These are phyloP conservation scores for Pseudobourletiella spinata DNA, from an alignment of 1,140 invertebrate species.

Conservation along the genomic window DNA sequence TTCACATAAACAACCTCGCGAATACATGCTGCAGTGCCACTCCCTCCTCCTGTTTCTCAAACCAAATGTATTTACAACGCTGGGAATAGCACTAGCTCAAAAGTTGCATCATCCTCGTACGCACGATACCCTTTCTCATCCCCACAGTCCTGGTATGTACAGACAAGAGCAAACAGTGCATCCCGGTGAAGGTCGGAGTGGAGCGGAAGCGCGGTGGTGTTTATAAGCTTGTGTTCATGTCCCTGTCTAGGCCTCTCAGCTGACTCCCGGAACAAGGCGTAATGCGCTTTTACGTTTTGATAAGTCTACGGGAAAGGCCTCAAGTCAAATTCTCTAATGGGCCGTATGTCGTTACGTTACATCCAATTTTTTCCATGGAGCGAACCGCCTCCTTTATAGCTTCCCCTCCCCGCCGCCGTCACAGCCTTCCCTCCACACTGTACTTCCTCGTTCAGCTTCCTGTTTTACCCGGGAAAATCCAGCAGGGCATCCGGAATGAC, in stretches of 20 bases:
- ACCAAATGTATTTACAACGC: too few species aligned
- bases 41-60: too few species aligned
- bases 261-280: not conserved
- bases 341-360: slow-evolving; percentile 31
- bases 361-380: slow-evolving; percentile 31
- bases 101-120: too few species aligned
- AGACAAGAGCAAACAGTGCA: too few species aligned
- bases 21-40: too few species aligned
- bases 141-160: too few species aligned
- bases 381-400: slow-evolving; percentile 2
- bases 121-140: too few species aligned
- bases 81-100: too few species aligned
- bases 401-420: not conserved
- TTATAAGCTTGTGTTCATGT: too few species aligned
- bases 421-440: not conserved
- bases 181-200: not conserved
- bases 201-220: not conserved
- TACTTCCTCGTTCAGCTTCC: not conserved
- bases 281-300: slow-evolving; percentile 22
- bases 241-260: too few species aligned
- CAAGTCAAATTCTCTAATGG: slow-evolving; percentile 33
- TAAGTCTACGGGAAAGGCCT: slow-evolving; percentile 15
- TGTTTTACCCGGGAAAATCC: slow-evolving; percentile 3
- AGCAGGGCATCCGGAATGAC: too few species aligned
- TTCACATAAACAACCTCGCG: too few species aligned